Conservation (phyloP, 2,797 vertebrate genomes). For the Hirundo rustica region DNA sequence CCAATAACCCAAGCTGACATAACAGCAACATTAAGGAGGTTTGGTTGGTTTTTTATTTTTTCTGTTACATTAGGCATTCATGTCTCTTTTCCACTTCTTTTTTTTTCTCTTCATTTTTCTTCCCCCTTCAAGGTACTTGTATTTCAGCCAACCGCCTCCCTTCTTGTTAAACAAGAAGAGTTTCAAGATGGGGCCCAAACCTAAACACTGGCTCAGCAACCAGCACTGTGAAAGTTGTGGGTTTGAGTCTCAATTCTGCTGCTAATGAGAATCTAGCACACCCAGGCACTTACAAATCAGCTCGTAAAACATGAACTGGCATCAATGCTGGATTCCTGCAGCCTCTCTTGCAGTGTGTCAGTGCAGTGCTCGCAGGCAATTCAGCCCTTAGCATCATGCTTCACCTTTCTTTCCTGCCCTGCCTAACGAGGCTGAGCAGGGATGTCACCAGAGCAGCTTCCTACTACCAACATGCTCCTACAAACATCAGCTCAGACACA, state of each 20-base stretch:
- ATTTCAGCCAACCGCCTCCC: constrained; percentile 13
- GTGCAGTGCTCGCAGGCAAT: background rate
- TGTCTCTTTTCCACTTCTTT: constrained; percentile 40
- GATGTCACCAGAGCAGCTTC: background rate
- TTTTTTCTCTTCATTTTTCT: background rate
- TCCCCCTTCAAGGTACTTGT: background rate
- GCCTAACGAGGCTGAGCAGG: background rate
- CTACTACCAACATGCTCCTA: background rate
- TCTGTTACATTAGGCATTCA: constrained; percentile 48
- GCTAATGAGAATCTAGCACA: background rate
- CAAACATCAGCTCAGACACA: background rate
- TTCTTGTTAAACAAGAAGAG: constrained; percentile 32
- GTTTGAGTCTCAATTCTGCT: background rate
- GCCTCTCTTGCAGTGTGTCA: background rate
- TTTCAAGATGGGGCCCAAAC: constrained; percentile 34
- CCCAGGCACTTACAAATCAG: background rate
- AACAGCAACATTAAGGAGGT: constrained; percentile 56
- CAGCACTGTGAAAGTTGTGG: background rate
- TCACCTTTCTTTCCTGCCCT: background rate
- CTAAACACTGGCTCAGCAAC: constrained; percentile 2
- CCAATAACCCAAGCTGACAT: constrained; percentile 71
- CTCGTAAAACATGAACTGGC: background rate
- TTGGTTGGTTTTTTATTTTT: background rate
- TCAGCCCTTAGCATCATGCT: background rate
- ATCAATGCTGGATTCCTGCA: background rate